Conservation (phyloP, 2,888 invertebrate genomes). For the Drosophila meridiana region DNA sequence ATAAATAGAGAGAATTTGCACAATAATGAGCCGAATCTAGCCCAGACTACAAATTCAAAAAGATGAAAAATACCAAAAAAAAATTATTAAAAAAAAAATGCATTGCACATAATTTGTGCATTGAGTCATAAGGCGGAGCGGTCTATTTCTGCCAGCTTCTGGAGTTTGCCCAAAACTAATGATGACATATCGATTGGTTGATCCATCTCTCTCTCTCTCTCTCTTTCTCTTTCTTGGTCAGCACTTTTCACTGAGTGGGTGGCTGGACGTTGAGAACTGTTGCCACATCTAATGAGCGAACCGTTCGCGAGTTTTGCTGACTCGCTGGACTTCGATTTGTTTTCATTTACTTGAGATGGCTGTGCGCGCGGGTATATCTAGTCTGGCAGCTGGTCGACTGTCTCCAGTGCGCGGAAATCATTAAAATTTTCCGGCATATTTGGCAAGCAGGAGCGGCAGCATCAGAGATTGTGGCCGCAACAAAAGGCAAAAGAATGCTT, state of each 20-base stretch:
- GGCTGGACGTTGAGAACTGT: not conserved
- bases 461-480: conserved; percentile 40
- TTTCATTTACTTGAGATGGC: conserved; percentile 53
- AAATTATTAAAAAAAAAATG: not conserved
- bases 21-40: conserved; percentile 2
- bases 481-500: conserved; percentile 39
- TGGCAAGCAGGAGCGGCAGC: conserved; percentile 39
- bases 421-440: conserved; percentile 77
- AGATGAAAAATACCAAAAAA: not conserved
- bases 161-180: conserved; percentile 54
- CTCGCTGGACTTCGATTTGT: conserved; percentile 59
- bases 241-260: conserved; percentile 2
- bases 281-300: conserved; percentile 52
- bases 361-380: conserved; percentile 4
- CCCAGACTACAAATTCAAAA: not conserved
- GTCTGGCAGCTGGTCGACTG: conserved; percentile 5
- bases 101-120: conserved; percentile 36
- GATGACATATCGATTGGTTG: conserved; percentile 72
- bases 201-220: conserved; percentile 22
- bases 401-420: conserved; percentile 64
- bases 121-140: conserved; percentile 29
- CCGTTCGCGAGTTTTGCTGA: conserved; percentile 62
- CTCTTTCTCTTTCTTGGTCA: conserved; percentile 21
- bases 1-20: not conserved
- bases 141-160: not conserved